Base-by-base conservation (phyloP, 1,140 invertebrate genomes). In the Mylabris phalerata region DNA sequence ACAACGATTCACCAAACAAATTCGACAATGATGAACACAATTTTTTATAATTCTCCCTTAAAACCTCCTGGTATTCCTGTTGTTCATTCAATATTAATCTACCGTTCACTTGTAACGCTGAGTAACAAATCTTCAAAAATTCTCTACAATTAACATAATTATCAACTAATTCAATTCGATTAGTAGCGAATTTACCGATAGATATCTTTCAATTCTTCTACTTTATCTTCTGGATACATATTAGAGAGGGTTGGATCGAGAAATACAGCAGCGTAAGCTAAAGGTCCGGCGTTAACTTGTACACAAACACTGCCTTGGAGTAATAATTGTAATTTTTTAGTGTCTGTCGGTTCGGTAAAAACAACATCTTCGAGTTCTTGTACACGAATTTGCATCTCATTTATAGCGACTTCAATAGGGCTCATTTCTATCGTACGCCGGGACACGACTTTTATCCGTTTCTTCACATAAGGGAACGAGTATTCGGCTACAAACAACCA, bases 231-330 rank as follows among this genome's bases (percentile, higher is more conserved):
- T 0, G 89, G 84, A 73, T 91, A 92, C 75, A 82, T 81, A 47
- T 82, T 81, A 6, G 78, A 77, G 4, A 84, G 70, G 26, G 82
- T 78, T 7, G 87, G 84, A 73, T 90, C 87, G 1, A 97, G 77
- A 76, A 97, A 97, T 3, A 89, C 92, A 66, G 85, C 84, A 1
- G 93, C 93, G 75, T 96, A 97, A 3, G 92, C 92, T 46, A 96
- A 74, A 1, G 94, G 94, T 27, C 94, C 94, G n/a, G 92, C 92
- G 78, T 97, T 94, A 0, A 97, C 93, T 73, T 93, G 92, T 7
- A 94, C 91, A 71, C 90, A 93, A 57, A 96, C 87, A 70, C 87
- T 89, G 56, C 92, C 90, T 78, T 95, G 92, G 26, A 97, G 78
- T 63, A 87, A 84, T 3, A 97, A 79, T 74, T 97, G 93, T 25